Base-by-base conservation (phyloP, 2,797 vertebrate species). In the Anableps anableps region DNA sequence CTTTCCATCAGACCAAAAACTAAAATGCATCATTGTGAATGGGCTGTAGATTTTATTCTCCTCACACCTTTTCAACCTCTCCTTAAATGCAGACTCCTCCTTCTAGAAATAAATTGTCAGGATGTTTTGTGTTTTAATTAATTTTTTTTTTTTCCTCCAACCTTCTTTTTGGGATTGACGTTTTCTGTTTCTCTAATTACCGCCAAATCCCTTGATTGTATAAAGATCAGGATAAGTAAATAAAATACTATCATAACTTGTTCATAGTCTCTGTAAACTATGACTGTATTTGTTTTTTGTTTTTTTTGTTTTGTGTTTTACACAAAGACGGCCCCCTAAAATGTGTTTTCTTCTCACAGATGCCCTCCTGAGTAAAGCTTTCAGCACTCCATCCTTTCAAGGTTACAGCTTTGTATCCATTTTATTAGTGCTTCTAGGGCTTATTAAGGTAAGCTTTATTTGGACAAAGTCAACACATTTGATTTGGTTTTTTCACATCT, bases 371-470 rank as follows among this genome's bases (percentile, higher is more conserved):
- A 96, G 83, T 83, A 97, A 97, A 95, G 97, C 97, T 41, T 99
- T 99, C 83, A 80, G 93, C 86, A 94, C 90, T 2, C 88, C 96
- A 0, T 95, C 96, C 34, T 98, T 98, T 92, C 97, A 97, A 88
- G 94, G 96, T 13, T 97, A 96, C 78, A 91, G 77, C 45, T 99
- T 99, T 79, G 91, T 99, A 74, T 98, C 98, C 13, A 95, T 94
- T 29, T 93, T 99, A 75, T 92, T 99, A 74, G 91, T 98, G 74
- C 96, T 97, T 88, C 96, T 99, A 84, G 98, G 98, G 48, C 95
- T 99, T 13, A 95, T 99, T 70, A 99, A 99, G 97, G 98, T 99
- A 87, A 78, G 60, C 0, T 76, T 16, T 1, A 26, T 70, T 4
- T 43, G 16, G 26, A 58, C 13, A 13, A 45, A 34, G 19, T 72